phyloP scores from a whole-genome alignment of 1,140 invertebrate species.

The Himalopsyche phryganea region DNA sequence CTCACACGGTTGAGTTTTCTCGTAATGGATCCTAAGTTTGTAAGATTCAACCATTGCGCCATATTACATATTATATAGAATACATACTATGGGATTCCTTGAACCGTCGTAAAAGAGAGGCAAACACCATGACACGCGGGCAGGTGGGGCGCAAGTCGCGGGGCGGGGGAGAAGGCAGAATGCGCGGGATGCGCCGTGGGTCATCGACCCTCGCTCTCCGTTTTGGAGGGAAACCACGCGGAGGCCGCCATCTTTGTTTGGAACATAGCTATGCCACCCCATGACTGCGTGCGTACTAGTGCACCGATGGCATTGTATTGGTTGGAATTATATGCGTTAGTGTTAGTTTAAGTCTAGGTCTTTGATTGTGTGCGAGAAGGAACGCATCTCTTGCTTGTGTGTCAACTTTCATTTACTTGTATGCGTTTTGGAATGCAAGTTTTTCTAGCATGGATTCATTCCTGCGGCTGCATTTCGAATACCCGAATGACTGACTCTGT shows the following conservation, averaged over 20 bases:
- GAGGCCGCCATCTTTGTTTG: slow-evolving; percentile 27
- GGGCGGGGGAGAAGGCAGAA: slow-evolving; percentile 5
- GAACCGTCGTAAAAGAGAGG: too few relatives aligned
- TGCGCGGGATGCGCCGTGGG: slow-evolving; percentile 20
- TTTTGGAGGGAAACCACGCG: slow-evolving; percentile 30
- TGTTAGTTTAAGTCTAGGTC: slow-evolving; percentile 2
- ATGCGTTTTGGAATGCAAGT: too few relatives aligned
- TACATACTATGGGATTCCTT: too few relatives aligned
- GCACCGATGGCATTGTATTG: too few relatives aligned
- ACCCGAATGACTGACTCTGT: too few relatives aligned
- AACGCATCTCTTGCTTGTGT: slow-evolving; percentile 9
- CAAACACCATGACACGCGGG: not conserved
- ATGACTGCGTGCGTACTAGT: not conserved
- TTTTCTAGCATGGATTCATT: too few relatives aligned
- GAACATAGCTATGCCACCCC: slow-evolving; percentile 14
- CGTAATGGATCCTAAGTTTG: too few relatives aligned
- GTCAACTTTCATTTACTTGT: too few relatives aligned
- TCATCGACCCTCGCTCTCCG: slow-evolving; percentile 19
- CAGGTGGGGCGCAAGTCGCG: not conserved
- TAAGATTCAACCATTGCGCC: too few relatives aligned
- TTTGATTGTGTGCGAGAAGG: slow-evolving; percentile 6
- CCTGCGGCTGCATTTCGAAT: too few relatives aligned
- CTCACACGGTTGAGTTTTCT: too few relatives aligned
- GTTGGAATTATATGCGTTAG: not conserved
- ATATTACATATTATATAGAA: too few relatives aligned